phyloP scores from a whole-genome alignment of 2,797 vertebrate genomes.

The Mormyrus proboscirostris region DNA sequence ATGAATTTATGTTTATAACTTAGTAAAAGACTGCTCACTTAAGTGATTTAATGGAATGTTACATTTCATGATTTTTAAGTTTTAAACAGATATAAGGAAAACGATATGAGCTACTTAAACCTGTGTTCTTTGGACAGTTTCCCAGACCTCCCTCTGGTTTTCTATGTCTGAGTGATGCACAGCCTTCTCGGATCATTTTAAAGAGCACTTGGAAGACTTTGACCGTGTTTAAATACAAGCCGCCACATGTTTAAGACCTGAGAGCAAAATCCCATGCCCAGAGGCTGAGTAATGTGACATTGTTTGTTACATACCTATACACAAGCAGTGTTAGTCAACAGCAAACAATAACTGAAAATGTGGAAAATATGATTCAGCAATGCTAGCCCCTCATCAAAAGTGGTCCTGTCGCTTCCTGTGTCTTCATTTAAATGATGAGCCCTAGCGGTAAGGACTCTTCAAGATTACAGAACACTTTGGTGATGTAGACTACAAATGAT shows the following conservation, averaged over 20 bases:
- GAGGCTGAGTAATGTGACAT: constrained; percentile 1
- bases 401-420: not conserved
- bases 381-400: not conserved
- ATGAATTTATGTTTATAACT: not conserved
- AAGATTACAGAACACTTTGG: not conserved
- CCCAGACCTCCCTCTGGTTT: not conserved
- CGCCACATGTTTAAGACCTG: not conserved
- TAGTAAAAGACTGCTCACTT: not conserved
- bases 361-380: not conserved
- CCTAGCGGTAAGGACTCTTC: not conserved
- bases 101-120: not conserved
- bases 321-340: not conserved
- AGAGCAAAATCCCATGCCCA: not conserved
- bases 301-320: not conserved
- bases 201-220: not conserved
- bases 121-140: not conserved
- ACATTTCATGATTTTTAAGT: not conserved
- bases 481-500: not conserved
- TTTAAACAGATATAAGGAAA: not conserved
- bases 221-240: not conserved
- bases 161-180: not conserved
- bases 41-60: not conserved
- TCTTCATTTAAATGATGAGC: constrained; percentile 7
- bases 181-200: not conserved
- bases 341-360: not conserved